Conservation (phyloP, 2,888 invertebrate species). For the Folsomia candida region DNA sequence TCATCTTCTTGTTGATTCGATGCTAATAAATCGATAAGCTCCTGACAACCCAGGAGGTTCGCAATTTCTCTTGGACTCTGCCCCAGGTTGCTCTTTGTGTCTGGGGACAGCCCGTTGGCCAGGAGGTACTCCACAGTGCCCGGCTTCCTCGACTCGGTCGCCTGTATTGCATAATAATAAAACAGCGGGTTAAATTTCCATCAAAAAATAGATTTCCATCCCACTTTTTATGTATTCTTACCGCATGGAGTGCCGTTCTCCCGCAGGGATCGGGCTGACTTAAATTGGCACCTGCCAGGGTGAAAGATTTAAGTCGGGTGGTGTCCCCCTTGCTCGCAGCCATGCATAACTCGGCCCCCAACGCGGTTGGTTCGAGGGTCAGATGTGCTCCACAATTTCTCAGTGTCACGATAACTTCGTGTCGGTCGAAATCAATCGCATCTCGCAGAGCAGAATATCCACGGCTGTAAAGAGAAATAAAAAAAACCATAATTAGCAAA, state of each 20-base stretch:
- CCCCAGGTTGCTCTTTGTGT: constrained; percentile 29
- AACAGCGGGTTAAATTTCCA: background rate
- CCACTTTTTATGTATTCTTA: too few species aligned
- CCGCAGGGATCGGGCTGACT: constrained; percentile 63
- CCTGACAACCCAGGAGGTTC: constrained; percentile 23
- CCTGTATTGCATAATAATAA: constrained; percentile 17
- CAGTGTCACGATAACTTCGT: constrained; percentile 65
- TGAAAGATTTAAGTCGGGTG: constrained; percentile 62
- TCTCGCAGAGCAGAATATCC: constrained; percentile 71
- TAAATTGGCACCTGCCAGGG: constrained; percentile 68
- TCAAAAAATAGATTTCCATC: background rate
- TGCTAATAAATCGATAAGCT: constrained; percentile 15
- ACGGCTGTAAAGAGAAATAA: constrained; percentile 57
- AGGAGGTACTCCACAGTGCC: constrained; percentile 37
- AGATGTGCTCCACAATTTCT: constrained; percentile 74
- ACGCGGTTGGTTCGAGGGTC: constrained; percentile 59
- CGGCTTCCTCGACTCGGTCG: constrained; percentile 35
- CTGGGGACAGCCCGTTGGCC: constrained; percentile 26
- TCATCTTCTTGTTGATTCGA: background rate
- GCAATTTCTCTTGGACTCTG: constrained; percentile 42
- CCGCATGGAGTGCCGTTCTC: constrained; percentile 69
- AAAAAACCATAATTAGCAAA: too few species aligned
- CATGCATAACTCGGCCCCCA: constrained; percentile 68
- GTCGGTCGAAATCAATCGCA: constrained; percentile 66
- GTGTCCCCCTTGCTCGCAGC: constrained; percentile 59